Conservation (phyloP, 2,113 vertebrate species). For the Alethe castanea region DNA sequence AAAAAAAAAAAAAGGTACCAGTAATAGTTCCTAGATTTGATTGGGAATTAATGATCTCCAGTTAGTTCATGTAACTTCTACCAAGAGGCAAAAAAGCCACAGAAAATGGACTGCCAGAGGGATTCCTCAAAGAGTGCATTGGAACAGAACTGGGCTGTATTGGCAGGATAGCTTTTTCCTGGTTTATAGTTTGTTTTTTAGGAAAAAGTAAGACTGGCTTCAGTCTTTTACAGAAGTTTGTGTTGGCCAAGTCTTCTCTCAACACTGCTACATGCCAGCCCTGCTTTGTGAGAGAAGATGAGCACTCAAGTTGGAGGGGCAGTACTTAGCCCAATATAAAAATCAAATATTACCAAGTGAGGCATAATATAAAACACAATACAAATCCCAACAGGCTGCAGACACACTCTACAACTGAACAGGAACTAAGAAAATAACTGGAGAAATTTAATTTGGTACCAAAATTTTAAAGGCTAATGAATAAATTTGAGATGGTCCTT, state of each 20-base stretch:
- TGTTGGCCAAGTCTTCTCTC: background rate
- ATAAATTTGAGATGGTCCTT: background rate
- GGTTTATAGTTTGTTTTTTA: background rate
- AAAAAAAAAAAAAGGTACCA: background rate
- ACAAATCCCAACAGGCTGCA: background rate
- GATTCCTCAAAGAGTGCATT: background rate
- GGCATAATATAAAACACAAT: background rate
- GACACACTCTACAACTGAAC: background rate
- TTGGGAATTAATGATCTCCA: background rate
- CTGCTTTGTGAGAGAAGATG: background rate
- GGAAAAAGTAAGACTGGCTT: background rate
- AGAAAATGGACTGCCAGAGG: background rate
- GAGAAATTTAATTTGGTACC: background rate
- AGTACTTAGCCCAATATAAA: background rate
- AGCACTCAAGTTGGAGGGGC: background rate
- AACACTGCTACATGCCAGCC: background rate
- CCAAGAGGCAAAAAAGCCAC: background rate
- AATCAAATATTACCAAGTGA: background rate
- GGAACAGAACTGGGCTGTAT: background rate
- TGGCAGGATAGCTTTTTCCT: background rate
- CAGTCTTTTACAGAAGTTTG: slow-evolving; percentile 11
- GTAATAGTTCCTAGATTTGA: background rate
- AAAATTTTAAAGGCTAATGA: background rate
- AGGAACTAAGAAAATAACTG: background rate
- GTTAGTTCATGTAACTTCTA: background rate